phyloP scores from a whole-genome alignment of 2,888 invertebrate species.

The Amorpha juglandis region DNA sequence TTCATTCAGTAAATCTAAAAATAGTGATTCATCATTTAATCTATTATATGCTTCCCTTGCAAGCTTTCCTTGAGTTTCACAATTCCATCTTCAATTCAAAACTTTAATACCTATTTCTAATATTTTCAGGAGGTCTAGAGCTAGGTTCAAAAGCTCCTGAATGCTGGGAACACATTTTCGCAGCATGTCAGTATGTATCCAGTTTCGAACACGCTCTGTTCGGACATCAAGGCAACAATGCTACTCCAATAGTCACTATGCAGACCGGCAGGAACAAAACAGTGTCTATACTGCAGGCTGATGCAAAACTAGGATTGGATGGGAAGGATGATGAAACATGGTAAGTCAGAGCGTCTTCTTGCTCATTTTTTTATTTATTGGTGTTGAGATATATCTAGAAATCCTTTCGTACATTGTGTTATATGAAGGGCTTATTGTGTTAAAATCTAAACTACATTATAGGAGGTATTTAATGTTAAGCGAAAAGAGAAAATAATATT shows the following conservation, averaged over 20 bases:
- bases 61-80: background rate
- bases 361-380: too few relatives aligned
- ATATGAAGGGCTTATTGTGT: too few relatives aligned
- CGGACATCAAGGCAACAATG: constrained; percentile 90
- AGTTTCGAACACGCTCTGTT: constrained; percentile 96
- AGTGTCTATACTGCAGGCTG: constrained; percentile 85
- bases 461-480: too few relatives aligned
- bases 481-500: too few relatives aligned
- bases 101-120: background rate
- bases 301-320: constrained; percentile 81
- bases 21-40: too few relatives aligned
- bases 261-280: constrained; percentile 86
- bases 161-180: constrained; percentile 98
- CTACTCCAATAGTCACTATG: constrained; percentile 86
- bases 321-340: constrained; percentile 89
- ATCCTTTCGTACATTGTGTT: too few relatives aligned
- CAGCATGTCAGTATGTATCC: constrained; percentile 96
- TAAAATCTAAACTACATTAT: too few relatives aligned
- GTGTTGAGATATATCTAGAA: too few relatives aligned
- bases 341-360: constrained; percentile 63
- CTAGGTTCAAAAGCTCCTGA: constrained; percentile 96
- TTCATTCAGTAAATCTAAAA: too few relatives aligned
- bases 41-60: background rate
- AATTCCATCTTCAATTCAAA: background rate
- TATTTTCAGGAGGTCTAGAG: constrained; percentile 88